Evolutionary conservation across 2,797 vertebrate genomes (phyloP).

Genomic region (Mergus octosetaceus): DNA sequence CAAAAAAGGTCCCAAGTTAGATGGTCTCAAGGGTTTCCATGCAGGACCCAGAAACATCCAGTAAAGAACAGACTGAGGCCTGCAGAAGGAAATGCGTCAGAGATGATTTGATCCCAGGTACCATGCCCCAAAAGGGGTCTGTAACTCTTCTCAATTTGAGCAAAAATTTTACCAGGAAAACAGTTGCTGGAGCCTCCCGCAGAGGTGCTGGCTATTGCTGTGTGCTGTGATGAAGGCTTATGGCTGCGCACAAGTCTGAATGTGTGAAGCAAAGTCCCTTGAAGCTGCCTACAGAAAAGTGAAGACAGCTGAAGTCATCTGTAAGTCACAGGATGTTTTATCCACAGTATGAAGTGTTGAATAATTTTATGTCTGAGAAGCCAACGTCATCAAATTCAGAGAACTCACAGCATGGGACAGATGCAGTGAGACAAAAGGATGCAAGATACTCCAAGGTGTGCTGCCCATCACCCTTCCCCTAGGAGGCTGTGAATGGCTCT

Average conservation of each 20-base stretch:
- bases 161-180: neutral
- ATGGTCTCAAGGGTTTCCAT: neutral
- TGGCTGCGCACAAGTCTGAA: neutral
- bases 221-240: neutral
- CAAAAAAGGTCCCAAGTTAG: neutral
- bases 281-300: neutral
- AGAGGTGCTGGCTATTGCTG: neutral
- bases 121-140: neutral
- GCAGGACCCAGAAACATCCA: neutral
- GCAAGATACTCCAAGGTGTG: neutral
- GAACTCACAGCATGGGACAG: neutral
- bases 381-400: neutral
- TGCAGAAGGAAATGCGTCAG: neutral
- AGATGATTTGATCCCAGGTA: neutral
- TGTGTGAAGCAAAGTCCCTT: neutral
- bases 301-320: neutral
- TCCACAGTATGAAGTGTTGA: rapidly evolving
- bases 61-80: neutral
- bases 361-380: neutral
- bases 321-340: neutral
- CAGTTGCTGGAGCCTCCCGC: neutral
- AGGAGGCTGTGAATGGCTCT: neutral
- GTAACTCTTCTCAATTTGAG: neutral
- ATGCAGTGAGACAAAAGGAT: neutral
- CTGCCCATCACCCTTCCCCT: neutral